A percentile compares a stretch with the other conserved stretches of the same genome.
Conservation (phyloP, 2,888 invertebrate species). For the Rhabditoides inermis region DNA sequence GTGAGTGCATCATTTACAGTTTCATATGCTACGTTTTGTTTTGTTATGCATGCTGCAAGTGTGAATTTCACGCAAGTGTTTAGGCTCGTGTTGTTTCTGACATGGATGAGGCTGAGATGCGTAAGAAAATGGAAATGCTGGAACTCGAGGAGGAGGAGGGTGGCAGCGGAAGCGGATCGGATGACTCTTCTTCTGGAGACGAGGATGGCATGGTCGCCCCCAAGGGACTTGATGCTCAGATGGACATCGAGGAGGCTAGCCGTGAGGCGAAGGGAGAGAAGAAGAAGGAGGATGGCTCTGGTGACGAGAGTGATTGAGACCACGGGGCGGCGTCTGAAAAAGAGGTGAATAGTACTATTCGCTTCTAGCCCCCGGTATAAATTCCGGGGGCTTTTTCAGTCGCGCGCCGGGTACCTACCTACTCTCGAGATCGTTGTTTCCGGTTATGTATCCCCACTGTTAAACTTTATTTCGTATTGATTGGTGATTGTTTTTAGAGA, state of each 20-base stretch:
- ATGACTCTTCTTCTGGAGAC: slow-evolving; percentile 10
- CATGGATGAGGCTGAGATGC: slow-evolving; percentile 81
- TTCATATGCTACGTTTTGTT: background rate
- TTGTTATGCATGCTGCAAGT: background rate
- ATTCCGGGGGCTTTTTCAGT: no score
- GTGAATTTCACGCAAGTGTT: slow-evolving; percentile 19
- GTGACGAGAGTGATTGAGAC: slow-evolving; percentile 5
- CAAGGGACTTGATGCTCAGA: slow-evolving; percentile 45
- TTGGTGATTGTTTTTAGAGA: no score
- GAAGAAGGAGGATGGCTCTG: slow-evolving; percentile 8
- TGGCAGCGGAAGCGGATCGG: background rate
- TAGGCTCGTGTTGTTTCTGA: slow-evolving; percentile 96
- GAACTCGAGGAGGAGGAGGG: slow-evolving; percentile 40
- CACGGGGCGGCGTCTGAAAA: background rate
- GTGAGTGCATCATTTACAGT: slow-evolving; percentile 58
- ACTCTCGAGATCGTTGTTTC: no score
- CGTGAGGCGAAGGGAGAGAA: slow-evolving; percentile 11
- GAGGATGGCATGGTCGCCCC: slow-evolving; percentile 46
- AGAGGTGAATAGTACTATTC: no score
- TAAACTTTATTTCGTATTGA: no score
- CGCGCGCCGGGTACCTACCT: no score
- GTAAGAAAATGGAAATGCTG: slow-evolving; percentile 32
- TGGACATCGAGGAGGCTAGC: slow-evolving; percentile 41
- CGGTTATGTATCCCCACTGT: no score
- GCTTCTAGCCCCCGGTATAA: no score